A percentile compares a stretch with the other conserved stretches of the same genome.
Evolutionary conservation across 2,888 invertebrate species (phyloP).

Genomic region (Malthinus seriepunctatus): DNA sequence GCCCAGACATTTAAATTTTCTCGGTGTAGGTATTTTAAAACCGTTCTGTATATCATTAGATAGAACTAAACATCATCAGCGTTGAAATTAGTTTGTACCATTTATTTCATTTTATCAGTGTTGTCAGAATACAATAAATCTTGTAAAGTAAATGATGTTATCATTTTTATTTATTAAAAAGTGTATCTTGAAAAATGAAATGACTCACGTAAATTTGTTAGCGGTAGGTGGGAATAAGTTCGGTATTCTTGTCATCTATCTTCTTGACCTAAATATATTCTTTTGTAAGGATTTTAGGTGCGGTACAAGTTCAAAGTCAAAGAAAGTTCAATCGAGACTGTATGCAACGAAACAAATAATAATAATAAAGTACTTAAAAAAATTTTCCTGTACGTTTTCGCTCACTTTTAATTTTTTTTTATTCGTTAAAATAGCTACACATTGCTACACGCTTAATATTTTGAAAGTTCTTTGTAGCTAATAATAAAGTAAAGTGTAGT

Average conservation of each 20-base stretch:
- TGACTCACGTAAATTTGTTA: constrained; percentile 7
- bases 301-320: constrained; percentile 6
- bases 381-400: no score
- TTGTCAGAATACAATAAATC: constrained; percentile 6
- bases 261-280: constrained; percentile 4
- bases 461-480: no score
- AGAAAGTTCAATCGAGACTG: neutral
- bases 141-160: constrained; percentile 3
- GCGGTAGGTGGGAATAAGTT: constrained; percentile 5
- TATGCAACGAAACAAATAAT: no score
- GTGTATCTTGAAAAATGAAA: constrained; percentile 2
- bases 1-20: no score
- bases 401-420: no score
- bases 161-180: constrained; percentile 2
- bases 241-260: constrained; percentile 7
- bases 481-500: no score
- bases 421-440: no score
- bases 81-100: constrained; percentile 4
- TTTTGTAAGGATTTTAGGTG: constrained; percentile 4
- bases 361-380: no score
- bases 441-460: no score
- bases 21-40: no score
- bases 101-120: constrained; percentile 1
- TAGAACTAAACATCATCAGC: neutral
- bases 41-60: no score